Evolutionary conservation across 2,888 invertebrate species (phyloP), one percentile per base, ranked within the genome.

Genomic region (Metopia argyrocephala): DNA sequence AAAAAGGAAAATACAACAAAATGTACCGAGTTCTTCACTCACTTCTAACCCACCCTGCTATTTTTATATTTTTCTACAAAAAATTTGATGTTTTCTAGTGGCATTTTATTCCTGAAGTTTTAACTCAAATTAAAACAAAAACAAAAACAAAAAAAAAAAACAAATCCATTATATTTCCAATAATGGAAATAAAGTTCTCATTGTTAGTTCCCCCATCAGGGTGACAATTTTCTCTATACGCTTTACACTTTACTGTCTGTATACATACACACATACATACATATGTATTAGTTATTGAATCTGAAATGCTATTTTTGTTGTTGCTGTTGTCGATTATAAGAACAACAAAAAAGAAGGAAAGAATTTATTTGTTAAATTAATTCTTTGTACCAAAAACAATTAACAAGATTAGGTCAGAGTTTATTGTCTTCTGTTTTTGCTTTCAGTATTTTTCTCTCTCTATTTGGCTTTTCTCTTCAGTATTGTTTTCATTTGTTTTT

Each of bases 371-470:
- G 27, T 65, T 76, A 80, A 80, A 80, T 76, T 80, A 80, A 80
- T 75, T 75, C 78, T 78, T 75, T 81, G 78, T 70, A 23, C 70
- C 54, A 59, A 65, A 74, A 61, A 81, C 81, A 81, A 81, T 81
- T 81, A 81, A 75, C 78, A 74, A 70, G 74, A 81, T 81, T 81
- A 81, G 81, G 81, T 81, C 81, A 81, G 70, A 74, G 48, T 20
- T 48, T 48, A n/a, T 15, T 48, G 18, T 48, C 48, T 20, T n/a
- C 15, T 48, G 48, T 20, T 31, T 31, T 31, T 31, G 31, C 31
- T 31, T 31, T 62, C 45, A 27, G 18, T 28, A 1, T 18, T 21
- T 61, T 12, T 61, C 27, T 56, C 73, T 3, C n/a, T 28, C 3
- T 45, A 2, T 52, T 12, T 57, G 18, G 3, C 31, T 20, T 21